Evolutionary conservation across 1,140 invertebrate species (phyloP), one percentile per base, ranked within the genome.

Genomic region (Melitaea cinxia): DNA sequence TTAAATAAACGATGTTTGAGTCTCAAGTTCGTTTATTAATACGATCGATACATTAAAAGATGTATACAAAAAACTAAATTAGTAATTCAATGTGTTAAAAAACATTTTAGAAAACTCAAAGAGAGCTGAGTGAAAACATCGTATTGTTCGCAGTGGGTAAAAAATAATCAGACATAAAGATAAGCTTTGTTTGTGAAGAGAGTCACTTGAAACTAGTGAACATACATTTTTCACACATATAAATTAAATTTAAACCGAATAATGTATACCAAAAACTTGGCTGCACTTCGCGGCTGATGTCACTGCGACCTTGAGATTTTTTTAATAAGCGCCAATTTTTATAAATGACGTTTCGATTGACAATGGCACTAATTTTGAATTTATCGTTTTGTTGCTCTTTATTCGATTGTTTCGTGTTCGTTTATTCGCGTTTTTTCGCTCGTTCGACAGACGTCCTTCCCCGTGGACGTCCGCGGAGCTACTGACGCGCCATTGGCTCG

Each of bases 341-440:
- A n/a, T n/a, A n/a, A n/a, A n/a, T n/a, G 62, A 78, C 58, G 59
- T 82, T 69, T 71, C 42, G 14, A 64, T 67, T 70, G 19, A 53
- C 28, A 60, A 59, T 47, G 10, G 9, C 19, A 19, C 19, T 9
- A 15, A 39, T 39, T 45, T 7, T 21, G 9, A 3, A 12, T 47
- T 15, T 45, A 19, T 45, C 17, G 17, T 63, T 75, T 75, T 61
- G 65, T 70, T 68, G 45, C 65, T 71, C 54, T 72, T 65, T 83
- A 82, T 83, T 88, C 85, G 78, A 80, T 68, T 59, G 37, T 77
- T 83, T 83, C 78, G 77, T 68, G 75, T 83, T 88, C 75, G 82
- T 82, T 77, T 67, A 21, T 57, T 80, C 71, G 77, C 75, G 78
- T 71, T 72, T 70, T 63, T 65, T 71, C 61, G 60, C 71, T 69